Percentiles rank a stretch among this genome's conserved stretches.
Conservation (phyloP, 2,888 invertebrate species). For the Eilema griseolum region DNA sequence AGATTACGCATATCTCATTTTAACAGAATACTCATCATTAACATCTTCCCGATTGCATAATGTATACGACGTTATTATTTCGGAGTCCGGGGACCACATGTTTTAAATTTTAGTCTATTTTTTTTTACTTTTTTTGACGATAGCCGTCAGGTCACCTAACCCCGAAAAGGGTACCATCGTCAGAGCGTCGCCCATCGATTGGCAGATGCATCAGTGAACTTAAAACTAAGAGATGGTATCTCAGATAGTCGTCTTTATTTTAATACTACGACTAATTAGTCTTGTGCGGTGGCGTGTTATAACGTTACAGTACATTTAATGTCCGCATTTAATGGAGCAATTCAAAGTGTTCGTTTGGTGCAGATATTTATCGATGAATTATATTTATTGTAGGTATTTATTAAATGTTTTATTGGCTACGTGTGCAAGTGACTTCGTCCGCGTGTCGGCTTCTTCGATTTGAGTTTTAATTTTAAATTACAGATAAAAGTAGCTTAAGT, state of each 20-base stretch:
- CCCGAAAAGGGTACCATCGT: background rate
- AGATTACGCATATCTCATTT: too few relatives aligned
- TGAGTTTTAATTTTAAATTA: too few relatives aligned
- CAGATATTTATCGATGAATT: background rate
- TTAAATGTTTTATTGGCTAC: too few relatives aligned
- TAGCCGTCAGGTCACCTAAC: background rate
- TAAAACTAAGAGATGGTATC: background rate
- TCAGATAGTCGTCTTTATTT: background rate
- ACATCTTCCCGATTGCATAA: too few relatives aligned
- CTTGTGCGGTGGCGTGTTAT: background rate
- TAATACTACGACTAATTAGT: conserved; percentile 1
- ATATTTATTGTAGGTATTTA: background rate
- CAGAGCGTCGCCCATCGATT: background rate
- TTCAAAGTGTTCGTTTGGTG: background rate
- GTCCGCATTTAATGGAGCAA: background rate
- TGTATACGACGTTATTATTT: background rate
- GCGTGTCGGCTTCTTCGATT: too few relatives aligned
- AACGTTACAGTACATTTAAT: background rate
- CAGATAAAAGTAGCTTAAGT: too few relatives aligned
- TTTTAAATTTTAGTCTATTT: background rate
- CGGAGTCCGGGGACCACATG: background rate
- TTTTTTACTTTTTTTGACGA: background rate
- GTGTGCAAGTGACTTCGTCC: too few relatives aligned
- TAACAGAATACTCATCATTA: too few relatives aligned
- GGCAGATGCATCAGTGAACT: background rate